Evolutionary conservation across 2,797 vertebrate genomes (phyloP).

Genomic region (Rhabdomys pumilio): DNA sequence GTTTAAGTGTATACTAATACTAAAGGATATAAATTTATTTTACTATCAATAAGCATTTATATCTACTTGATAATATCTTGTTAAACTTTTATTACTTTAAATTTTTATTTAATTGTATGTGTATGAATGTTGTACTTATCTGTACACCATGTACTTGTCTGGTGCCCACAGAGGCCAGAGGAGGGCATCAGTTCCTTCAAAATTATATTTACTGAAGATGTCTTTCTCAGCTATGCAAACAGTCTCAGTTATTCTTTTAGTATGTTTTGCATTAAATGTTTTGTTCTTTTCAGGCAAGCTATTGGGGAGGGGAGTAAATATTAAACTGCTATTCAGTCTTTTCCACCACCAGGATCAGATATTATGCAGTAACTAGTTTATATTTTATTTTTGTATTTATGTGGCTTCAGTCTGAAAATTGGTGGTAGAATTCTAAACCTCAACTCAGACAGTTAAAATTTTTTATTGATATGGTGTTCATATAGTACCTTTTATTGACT

Average conservation of each 20-base stretch:
- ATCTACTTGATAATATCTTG: slow-evolving; percentile 39
- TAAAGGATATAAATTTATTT: slow-evolving; percentile 35
- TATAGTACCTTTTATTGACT: slow-evolving; percentile 38
- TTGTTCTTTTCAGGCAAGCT: slow-evolving; percentile 51
- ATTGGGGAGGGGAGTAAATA: not conserved
- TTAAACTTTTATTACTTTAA: slow-evolving; percentile 31
- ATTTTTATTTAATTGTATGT: not conserved
- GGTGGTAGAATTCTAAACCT: slow-evolving; percentile 21
- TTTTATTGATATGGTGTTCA: slow-evolving; percentile 31
- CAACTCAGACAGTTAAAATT: slow-evolving; percentile 54
- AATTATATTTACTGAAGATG: slow-evolving; percentile 44
- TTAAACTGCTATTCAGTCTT: not conserved
- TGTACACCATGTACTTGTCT: not conserved
- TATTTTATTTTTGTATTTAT: slow-evolving; percentile 62
- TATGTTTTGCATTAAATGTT: slow-evolving; percentile 61
- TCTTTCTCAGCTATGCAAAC: slow-evolving; percentile 15
- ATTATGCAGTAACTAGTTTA: slow-evolving; percentile 5
- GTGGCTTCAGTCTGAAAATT: slow-evolving; percentile 24
- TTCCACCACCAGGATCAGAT: not conserved
- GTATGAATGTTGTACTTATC: not conserved
- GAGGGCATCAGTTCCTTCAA: not conserved
- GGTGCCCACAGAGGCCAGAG: not conserved
- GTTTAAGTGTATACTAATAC: slow-evolving; percentile 3
- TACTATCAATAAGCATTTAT: not conserved
- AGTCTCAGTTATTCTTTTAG: slow-evolving; percentile 41